These are phyloP conservation scores for Ctenoplectra terminalis DNA, from an alignment of 1,140 invertebrate species.

Conservation along the genomic window DNA sequence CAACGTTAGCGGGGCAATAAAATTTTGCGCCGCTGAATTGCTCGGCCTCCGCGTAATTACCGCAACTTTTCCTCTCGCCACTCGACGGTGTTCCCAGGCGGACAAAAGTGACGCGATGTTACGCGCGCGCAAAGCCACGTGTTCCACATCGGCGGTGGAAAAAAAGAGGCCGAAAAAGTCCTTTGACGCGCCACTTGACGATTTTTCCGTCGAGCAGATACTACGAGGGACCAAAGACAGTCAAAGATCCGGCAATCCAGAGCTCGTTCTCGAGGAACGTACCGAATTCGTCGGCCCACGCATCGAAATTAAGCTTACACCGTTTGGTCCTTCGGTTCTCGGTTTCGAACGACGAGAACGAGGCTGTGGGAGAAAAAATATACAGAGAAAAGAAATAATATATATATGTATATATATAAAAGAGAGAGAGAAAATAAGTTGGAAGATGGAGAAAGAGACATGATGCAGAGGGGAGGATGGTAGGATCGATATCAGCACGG, in stretches of 20 bases:
- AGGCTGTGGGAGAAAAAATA: too few species aligned
- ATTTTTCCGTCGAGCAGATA: conserved; percentile 42
- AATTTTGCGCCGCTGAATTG: conserved; percentile 33
- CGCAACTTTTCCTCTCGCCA: conserved; percentile 41
- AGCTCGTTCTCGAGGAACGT: background rate
- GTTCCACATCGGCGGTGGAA: background rate
- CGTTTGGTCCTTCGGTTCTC: too few species aligned
- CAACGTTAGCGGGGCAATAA: conserved; percentile 13
- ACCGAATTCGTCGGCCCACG: too few species aligned
- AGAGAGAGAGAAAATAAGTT: too few species aligned
- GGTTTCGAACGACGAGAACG: too few species aligned
- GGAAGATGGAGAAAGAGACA: conserved; percentile 12
- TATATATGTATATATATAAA: too few species aligned
- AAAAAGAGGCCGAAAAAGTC: conserved; percentile 53
- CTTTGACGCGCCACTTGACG: conserved; percentile 60
- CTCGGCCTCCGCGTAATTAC: conserved; percentile 41
- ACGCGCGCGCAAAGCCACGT: background rate
- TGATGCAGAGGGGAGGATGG: conserved; percentile 3
- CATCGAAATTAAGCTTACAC: too few species aligned
- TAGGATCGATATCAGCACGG: conserved; percentile 71
- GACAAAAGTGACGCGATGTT: conserved; percentile 45
- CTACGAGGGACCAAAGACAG: conserved; percentile 23
- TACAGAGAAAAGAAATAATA: too few species aligned
- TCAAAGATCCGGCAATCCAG: conserved; percentile 49
- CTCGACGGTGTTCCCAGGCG: conserved; percentile 45